These are phyloP conservation scores for Trachymyrmex septentrionalis DNA, from an alignment of 1,140 invertebrate genomes.

Conservation along the genomic window DNA sequence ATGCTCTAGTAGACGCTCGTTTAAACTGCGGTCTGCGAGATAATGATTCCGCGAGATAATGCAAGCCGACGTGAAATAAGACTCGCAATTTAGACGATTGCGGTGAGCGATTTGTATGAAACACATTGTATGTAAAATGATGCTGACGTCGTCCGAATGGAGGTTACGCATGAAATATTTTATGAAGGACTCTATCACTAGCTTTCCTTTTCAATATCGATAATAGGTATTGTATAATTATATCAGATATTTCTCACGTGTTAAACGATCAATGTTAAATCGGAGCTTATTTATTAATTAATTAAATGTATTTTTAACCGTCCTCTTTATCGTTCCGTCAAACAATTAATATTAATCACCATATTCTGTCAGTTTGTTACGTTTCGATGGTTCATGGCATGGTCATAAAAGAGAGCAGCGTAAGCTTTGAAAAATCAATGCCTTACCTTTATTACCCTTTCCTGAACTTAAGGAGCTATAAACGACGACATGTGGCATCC, in stretches of 20 bases:
- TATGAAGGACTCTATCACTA: conserved; percentile 9
- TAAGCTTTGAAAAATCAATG: conserved; percentile 35
- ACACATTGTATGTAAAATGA: conserved; percentile 59
- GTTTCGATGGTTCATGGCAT: neutral
- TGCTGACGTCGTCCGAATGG: conserved; percentile 16
- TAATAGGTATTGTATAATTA: neutral
- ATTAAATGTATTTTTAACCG: neutral
- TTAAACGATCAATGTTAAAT: neutral
- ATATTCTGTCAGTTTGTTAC: neutral
- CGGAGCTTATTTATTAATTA: neutral
- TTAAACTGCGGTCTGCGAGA: conserved; percentile 68
- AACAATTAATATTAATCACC: neutral
- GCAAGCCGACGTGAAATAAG: conserved; percentile 54
- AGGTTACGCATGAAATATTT: conserved; percentile 19
- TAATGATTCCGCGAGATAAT: conserved; percentile 71
- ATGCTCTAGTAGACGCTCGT: conserved; percentile 64
- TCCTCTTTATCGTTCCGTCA: neutral
- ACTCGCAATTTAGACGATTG: conserved; percentile 62
- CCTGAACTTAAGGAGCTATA: conserved; percentile 39
- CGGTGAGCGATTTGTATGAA: conserved; percentile 53
- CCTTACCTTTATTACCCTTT: conserved; percentile 54
- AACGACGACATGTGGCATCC: conserved; percentile 60
- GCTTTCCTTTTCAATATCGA: neutral
- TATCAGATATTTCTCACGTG: neutral
- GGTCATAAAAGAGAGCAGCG: conserved; percentile 17